A percentile compares a stretch with the other conserved stretches of the same genome.
These are phyloP conservation scores for Coleophora flavipennella DNA, from an alignment of 2,888 invertebrate genomes.

Conservation along the genomic window DNA sequence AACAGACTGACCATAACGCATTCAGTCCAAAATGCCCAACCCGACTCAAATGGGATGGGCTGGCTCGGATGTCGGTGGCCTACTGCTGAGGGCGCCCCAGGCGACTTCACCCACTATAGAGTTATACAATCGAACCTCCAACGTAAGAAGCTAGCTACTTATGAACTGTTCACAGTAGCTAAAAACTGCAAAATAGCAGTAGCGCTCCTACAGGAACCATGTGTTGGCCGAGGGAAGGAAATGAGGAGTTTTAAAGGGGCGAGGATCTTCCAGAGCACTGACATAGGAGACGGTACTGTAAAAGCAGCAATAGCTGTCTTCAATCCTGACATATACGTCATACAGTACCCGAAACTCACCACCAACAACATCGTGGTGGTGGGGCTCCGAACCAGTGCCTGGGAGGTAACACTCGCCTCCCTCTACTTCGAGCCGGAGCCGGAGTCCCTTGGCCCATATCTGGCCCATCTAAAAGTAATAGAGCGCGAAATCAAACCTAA, in stretches of 20 bases:
- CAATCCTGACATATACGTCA: background rate
- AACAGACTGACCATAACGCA: background rate
- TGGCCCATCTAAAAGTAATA: no score
- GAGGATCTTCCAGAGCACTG: background rate
- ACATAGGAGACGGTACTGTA: no score
- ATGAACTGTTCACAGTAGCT: no score
- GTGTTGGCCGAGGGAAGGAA: conserved; percentile 6
- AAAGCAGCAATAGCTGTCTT: conserved; percentile 10
- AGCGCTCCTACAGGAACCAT: conserved; percentile 9
- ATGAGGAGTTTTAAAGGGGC: background rate
- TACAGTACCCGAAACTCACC: background rate
- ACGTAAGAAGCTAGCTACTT: conserved; percentile 10
- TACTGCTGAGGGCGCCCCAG: conserved; percentile 1
- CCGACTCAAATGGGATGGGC: conserved; percentile 8
- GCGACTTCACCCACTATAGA: no score
- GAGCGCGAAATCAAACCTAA: no score
- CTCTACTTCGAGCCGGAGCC: no score
- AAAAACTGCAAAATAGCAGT: conserved; percentile 4
- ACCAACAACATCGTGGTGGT: background rate
- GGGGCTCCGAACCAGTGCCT: no score
- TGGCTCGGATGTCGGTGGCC: conserved; percentile 5
- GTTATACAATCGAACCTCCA: conserved; percentile 9
- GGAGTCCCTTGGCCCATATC: no score
- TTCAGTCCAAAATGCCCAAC: background rate
- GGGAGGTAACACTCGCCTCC: no score